Evolutionary conservation across 2,888 invertebrate genomes (phyloP), one percentile per base, ranked within the genome.

Genomic region (Heliconius sara): DNA sequence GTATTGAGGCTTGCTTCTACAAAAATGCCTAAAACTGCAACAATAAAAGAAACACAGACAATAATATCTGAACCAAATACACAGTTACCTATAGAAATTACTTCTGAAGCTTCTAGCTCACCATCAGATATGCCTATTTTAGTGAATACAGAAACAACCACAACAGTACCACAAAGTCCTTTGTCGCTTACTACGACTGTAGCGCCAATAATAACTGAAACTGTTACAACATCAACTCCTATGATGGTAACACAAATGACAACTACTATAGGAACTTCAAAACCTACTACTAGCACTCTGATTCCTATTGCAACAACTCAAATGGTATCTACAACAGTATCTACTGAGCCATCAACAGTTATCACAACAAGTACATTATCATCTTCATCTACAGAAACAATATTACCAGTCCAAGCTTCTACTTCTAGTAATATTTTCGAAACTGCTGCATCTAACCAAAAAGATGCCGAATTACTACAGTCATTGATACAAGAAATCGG

Each of bases 1-100:
- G 95, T 95, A 76, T 87, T 92, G 77, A 95, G 92, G 88, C 85
- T 93, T 82, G 92, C 92, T 77, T 88, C 92, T 57, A 91, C 94
- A 57, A 94, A 92, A 89, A 83, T 88, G 83, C 88, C 90, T 74
- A 88, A 89, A 82, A 84, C 86, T 80, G 90, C 87, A 82, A 88
- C 88, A 73, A 85, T 81, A 80, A 83, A 86, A 79, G 89, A 90
- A 79, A 83, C 90, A 82, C 91, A 92, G 85, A 90, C 87, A 67
- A 86, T 86, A 72, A 85, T 89, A 81, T 93, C 91, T 84, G 93
- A 93, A 89, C 91, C 91, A 84, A 90, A 88, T 85, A 90, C 90
- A 84, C 90, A 90, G 86, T 87, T 88, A 84, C 86, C 91, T 84
- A 47, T 80, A 72, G 85, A 84, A 84, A 86, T 87, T 47, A 82